phyloP scores from a whole-genome alignment of 2,113 vertebrate genomes.

The Cyprinus carpio region DNA sequence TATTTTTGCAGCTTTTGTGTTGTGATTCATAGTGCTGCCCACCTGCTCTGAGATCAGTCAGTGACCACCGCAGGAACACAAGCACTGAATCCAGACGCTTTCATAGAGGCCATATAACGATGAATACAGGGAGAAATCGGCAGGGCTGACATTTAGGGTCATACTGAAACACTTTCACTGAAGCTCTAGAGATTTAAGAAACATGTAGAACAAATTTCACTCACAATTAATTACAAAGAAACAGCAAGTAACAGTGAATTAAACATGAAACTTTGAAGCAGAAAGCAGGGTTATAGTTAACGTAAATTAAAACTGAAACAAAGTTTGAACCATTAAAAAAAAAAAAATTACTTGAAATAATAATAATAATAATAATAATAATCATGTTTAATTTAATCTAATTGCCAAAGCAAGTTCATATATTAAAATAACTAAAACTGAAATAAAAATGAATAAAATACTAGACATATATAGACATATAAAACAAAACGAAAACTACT shows the following conservation, averaged over 20 bases:
- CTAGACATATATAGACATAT: no score
- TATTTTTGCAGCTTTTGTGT: not conserved
- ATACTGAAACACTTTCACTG: no score
- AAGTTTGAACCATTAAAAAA: no score
- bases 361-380: no score
- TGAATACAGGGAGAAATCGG: not conserved
- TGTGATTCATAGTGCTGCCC: slow-evolving; percentile 12
- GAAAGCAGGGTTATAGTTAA: not conserved
- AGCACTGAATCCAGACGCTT: not conserved
- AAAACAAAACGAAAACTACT: no score
- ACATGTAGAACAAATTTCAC: not conserved
- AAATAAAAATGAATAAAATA: no score
- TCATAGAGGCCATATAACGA: not conserved
- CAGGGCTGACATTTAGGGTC: not conserved
- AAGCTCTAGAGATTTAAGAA: not conserved
- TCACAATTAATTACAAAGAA: no score
- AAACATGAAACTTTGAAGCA: not conserved
- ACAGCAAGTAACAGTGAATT: not conserved
- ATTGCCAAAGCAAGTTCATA: no score
- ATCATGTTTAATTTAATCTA: no score
- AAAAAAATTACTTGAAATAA: no score
- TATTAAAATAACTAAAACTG: no score
- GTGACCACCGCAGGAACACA: not conserved
- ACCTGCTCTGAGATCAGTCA: slow-evolving; percentile 8
- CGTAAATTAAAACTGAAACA: not conserved